Evolutionary conservation across 2,113 vertebrate species (phyloP).

Genomic region (Lophius piscatorius): DNA sequence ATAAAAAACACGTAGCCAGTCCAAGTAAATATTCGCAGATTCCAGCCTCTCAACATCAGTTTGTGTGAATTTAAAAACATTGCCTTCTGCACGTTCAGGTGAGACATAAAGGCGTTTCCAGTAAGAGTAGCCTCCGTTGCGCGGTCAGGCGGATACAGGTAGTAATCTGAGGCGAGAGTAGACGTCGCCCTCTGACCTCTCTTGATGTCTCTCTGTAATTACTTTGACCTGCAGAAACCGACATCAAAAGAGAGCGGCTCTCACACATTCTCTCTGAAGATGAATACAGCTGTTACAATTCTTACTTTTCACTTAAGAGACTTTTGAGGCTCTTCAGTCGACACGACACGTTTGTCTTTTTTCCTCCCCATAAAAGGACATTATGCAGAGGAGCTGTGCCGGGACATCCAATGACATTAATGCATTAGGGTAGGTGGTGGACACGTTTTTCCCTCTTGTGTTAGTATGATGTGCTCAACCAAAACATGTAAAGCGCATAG

Average conservation of each 20-base stretch:
- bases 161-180: constrained; percentile 52
- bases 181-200: constrained; percentile 48
- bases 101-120: constrained; percentile 8
- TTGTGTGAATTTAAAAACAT: background rate
- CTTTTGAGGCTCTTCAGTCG: too few species aligned
- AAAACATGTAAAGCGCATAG: too few species aligned
- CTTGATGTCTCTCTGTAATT: constrained; percentile 71
- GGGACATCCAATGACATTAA: background rate
- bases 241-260: constrained; percentile 67
- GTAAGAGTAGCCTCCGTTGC: constrained; percentile 25
- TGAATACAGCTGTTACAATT: constrained; percentile 64
- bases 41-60: too few species aligned
- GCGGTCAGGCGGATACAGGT: constrained; percentile 26
- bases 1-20: too few species aligned
- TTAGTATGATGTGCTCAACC: too few species aligned
- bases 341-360: constrained; percentile 9
- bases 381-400: background rate
- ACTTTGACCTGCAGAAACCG: constrained; percentile 61
- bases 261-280: constrained; percentile 36
- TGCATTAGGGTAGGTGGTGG: background rate
- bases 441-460: too few species aligned
- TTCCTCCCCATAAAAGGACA: constrained; percentile 1
- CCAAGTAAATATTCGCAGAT: too few species aligned
- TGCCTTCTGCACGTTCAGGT: background rate
- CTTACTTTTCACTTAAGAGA: constrained; percentile 40